These are phyloP conservation scores for Neosilurus hyrtlii DNA, from an alignment of 2,797 vertebrate genomes.

Conservation along the genomic window DNA sequence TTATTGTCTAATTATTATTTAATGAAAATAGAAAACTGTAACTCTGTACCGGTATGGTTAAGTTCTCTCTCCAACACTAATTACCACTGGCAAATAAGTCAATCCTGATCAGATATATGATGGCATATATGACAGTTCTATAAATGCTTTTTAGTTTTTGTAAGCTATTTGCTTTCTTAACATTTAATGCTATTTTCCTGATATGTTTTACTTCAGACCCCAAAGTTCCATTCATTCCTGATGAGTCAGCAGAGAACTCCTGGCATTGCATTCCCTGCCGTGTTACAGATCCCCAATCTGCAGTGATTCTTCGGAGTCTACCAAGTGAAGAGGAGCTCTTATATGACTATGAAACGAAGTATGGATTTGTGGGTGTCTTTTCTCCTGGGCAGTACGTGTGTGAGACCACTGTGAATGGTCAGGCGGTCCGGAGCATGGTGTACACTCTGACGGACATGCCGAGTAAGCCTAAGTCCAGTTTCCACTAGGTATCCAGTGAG, in stretches of 20 bases:
- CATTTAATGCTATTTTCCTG: not conserved
- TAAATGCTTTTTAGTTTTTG: not conserved
- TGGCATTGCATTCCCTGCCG: slow-evolving; percentile 80
- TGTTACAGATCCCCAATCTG: slow-evolving; percentile 75
- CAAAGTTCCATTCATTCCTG: slow-evolving; percentile 78
- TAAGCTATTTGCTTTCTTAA: not conserved
- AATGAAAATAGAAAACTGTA: not conserved
- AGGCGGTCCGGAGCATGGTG: slow-evolving; percentile 69
- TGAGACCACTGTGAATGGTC: slow-evolving; percentile 72
- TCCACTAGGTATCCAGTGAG: not conserved
- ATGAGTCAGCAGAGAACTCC: slow-evolving; percentile 67
- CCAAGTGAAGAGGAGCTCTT: slow-evolving; percentile 64
- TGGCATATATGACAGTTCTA: not conserved
- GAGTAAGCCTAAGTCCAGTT: slow-evolving; percentile 65
- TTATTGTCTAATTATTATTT: not conserved
- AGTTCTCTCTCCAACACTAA: not conserved
- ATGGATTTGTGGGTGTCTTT: slow-evolving; percentile 81
- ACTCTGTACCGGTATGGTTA: too few relatives aligned
- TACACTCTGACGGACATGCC: slow-evolving; percentile 77
- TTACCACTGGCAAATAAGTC: not conserved
- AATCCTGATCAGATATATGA: not conserved
- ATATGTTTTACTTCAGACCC: slow-evolving; percentile 73
- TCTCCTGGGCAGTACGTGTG: slow-evolving; percentile 79
- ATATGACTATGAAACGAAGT: slow-evolving; percentile 76
- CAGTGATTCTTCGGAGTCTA: slow-evolving; percentile 76